Base-by-base conservation (phyloP, 2,888 invertebrate species). In the Cyaniris semiargus region DNA sequence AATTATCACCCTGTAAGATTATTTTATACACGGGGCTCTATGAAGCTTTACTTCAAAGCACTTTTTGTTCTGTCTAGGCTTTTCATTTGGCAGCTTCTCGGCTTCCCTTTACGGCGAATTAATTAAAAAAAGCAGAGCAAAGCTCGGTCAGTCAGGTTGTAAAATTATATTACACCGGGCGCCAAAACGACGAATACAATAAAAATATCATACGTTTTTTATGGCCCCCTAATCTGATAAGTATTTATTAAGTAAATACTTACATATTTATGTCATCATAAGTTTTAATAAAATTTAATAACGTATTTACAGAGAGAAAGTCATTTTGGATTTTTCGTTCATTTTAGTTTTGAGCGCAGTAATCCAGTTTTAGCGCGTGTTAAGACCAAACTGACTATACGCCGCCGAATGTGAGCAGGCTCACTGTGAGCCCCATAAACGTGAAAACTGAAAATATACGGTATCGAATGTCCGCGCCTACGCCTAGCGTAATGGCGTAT, bases 191-290 rank as follows among this genome's bases (percentile, higher is more conserved):
- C 66, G 18, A 27, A 31, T 18, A 27, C 27, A 66, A 66, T 66
- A 27, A 66, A 66, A 66, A 66, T 66, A 31, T 66, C 60, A 60
- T 66, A 27, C 27, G 4, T 13, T 60, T 66, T 66, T 66, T 66
- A 66, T 66, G 66, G 18, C 15, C 27, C 15, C 66, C 18, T 66
- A 66, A 66, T 31, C 27, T 27, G 66, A 31, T 31, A 66, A 66
- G 66, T 66, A 66, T 66, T 66, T 66, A 66, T 66, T 66, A 66
- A 27, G 66, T 66, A 66, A 66, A 66, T 66, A 66, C 66, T 2
- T 27, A 27, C n/a, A 66, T 66, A 66, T 66, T 66, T 66, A 31
- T 66, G 27, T 66, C 66, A 66, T 66, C 66, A 66, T 66, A 66
- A 18, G 13, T 66, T 66, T 66, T 31, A 27, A 66, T 66, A 66